These are phyloP conservation scores for Aporophyla nigra DNA, from an alignment of 2,888 invertebrate species.

Conservation along the genomic window DNA sequence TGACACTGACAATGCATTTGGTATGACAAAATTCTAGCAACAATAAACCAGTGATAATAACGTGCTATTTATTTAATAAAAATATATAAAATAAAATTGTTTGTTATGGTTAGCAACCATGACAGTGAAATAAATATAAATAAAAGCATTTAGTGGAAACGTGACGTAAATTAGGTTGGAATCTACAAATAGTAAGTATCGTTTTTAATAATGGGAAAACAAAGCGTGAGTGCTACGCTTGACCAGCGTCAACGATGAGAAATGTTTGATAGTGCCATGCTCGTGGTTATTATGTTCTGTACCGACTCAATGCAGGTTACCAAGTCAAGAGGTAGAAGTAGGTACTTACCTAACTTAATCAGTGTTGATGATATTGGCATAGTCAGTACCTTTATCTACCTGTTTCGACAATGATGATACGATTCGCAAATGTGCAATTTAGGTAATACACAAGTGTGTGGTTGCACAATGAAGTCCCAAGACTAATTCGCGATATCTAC, in stretches of 20 bases:
- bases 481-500: too few species aligned
- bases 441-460: too few species aligned
- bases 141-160: constrained; percentile 2
- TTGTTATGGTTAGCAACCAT: constrained; percentile 67
- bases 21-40: constrained; percentile 58
- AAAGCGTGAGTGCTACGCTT: not conserved
- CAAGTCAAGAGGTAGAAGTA: not conserved
- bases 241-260: not conserved
- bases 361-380: not conserved
- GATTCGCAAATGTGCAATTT: too few species aligned
- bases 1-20: constrained; percentile 12
- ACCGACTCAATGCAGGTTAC: not conserved
- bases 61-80: constrained; percentile 8
- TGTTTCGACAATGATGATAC: too few species aligned
- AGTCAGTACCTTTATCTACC: too few species aligned
- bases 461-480: too few species aligned
- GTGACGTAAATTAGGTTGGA: constrained; percentile 14
- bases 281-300: not conserved
- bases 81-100: constrained; percentile 53
- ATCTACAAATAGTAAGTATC: constrained; percentile 17
- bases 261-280: not conserved
- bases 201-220: not conserved
- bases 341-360: not conserved
- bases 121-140: constrained; percentile 52
- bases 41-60: not conserved